phyloP scores from a whole-genome alignment of 2,113 vertebrate species.

The Verasper variegatus region DNA sequence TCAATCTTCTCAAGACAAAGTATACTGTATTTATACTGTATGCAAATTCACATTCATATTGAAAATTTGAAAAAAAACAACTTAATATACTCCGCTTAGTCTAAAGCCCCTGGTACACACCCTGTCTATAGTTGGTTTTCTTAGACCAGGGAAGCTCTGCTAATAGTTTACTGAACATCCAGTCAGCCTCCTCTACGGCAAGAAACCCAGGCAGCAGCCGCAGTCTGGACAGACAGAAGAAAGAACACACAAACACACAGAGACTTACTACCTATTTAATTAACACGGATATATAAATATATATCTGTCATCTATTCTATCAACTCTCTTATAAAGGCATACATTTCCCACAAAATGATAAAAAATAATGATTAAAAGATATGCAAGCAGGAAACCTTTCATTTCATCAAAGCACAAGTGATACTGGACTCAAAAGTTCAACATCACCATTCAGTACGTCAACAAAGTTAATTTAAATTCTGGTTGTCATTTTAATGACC shows the following conservation, averaged over 20 bases:
- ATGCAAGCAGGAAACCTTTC: too few relatives aligned
- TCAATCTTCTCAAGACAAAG: too few relatives aligned
- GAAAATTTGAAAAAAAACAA: too few relatives aligned
- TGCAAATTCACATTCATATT: not conserved
- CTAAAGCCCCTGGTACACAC: conserved; percentile 66
- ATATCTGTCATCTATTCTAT: not conserved
- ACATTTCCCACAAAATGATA: too few relatives aligned
- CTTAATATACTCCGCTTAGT: not conserved
- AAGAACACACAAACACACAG: not conserved
- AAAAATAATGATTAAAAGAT: too few relatives aligned
- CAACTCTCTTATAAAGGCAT: not conserved
- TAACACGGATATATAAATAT: too few relatives aligned
- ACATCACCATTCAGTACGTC: too few relatives aligned
- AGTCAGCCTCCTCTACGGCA: conserved; percentile 86
- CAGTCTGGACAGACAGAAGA: conserved; percentile 76
- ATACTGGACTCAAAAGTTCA: too few relatives aligned
- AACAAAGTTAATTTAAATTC: not conserved
- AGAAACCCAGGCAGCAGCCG: conserved; percentile 88
- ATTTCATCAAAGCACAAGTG: not conserved
- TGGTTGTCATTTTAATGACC: not conserved
- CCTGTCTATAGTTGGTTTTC: conserved; percentile 87
- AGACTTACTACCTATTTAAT: too few relatives aligned
- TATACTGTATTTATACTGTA: not conserved
- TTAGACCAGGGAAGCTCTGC: conserved; percentile 92
- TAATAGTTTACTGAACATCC: conserved; percentile 89